phyloP scores from a whole-genome alignment of 2,113 vertebrate species.

The Mugil cephalus region DNA sequence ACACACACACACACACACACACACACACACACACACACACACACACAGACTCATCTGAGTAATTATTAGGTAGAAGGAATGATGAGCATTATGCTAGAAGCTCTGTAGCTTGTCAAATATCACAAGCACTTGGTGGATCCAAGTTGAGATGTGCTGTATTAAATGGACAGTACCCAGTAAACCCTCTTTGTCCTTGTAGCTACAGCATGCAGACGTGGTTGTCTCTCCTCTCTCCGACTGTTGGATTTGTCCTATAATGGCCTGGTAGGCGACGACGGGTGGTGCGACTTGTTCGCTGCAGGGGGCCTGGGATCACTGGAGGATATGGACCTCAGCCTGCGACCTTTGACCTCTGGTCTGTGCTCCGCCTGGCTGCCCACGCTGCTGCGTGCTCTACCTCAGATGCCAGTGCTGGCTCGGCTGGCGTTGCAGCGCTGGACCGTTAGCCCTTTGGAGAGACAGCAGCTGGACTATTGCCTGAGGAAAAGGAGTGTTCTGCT shows the following conservation, averaged over 20 bases:
- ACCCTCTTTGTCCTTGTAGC: conserved; percentile 67
- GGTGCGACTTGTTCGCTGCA: conserved; percentile 83
- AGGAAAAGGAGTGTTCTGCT: conserved; percentile 80
- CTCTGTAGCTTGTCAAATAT: no score
- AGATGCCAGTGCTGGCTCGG: conserved; percentile 80
- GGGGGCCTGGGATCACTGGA: conserved; percentile 81
- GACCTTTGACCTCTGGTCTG: conserved; percentile 68
- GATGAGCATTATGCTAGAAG: no score
- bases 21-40: conserved; percentile 26
- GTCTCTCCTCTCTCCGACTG: conserved; percentile 78
- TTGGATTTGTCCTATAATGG: conserved; percentile 91
- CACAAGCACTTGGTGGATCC: no score
- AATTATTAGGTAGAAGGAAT: no score
- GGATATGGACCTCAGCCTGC: conserved; percentile 88
- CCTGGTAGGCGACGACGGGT: conserved; percentile 80
- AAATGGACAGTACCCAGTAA: no score
- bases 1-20: conserved; percentile 10
- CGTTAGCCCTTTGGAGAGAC: conserved; percentile 66
- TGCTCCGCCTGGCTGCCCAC: conserved; percentile 84
- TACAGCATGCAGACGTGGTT: conserved; percentile 67
- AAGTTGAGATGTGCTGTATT: no score
- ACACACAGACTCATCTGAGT: not conserved
- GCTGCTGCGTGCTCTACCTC: conserved; percentile 80
- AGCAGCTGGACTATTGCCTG: conserved; percentile 76
- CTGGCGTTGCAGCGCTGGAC: conserved; percentile 86